A percentile compares a stretch with the other conserved stretches of the same genome.
Evolutionary conservation across 2,888 invertebrate species (phyloP).

Genomic region (Desoria tigrina): DNA sequence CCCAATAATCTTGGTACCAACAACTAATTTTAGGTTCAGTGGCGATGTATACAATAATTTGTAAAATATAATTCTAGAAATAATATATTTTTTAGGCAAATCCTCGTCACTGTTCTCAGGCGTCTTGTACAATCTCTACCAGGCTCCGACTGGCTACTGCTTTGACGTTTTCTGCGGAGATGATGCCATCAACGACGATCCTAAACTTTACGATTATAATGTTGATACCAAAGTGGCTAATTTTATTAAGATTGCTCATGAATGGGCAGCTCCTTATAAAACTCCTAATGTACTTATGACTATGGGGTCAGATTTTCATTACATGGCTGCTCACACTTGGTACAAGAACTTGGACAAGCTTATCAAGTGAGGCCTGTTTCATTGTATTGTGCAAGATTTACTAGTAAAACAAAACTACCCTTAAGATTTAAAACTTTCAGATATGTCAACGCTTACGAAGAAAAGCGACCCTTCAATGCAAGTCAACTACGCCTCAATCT

Average conservation of each 20-base stretch:
- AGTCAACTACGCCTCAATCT: constrained; percentile 61
- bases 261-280: constrained; percentile 56
- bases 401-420: no score
- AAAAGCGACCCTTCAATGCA: no score
- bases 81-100: constrained; percentile 56
- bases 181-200: constrained; percentile 83
- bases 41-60: no score
- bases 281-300: constrained; percentile 81
- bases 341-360: constrained; percentile 85
- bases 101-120: constrained; percentile 78
- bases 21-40: no score
- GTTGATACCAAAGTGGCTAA: constrained; percentile 56
- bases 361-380: constrained; percentile 74
- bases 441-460: constrained; percentile 64
- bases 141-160: constrained; percentile 86
- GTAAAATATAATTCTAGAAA: no score
- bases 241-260: constrained; percentile 57
- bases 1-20: constrained; percentile 66
- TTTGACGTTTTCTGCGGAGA: constrained; percentile 84
- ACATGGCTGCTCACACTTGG: constrained; percentile 69
- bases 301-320: constrained; percentile 92
- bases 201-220: constrained; percentile 71
- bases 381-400: no score
- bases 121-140: constrained; percentile 76
- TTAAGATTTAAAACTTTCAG: no score